phyloP scores from a whole-genome alignment of 1,140 invertebrate species.

The Polyergus mexicanus region DNA sequence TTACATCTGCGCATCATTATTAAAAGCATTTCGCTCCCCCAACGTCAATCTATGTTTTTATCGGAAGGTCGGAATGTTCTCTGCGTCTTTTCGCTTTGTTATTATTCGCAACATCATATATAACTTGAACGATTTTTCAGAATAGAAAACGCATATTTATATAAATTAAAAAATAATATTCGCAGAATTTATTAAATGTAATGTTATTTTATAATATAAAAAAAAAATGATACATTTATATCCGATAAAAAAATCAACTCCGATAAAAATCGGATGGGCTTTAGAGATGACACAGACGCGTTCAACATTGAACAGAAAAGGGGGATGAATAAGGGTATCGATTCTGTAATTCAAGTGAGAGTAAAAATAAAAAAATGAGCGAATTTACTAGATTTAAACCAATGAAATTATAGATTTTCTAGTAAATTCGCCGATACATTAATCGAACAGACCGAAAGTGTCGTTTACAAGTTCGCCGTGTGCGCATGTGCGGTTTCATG shows the following conservation, averaged over 20 bases:
- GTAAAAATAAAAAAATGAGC: too few relatives aligned
- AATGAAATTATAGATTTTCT: too few relatives aligned
- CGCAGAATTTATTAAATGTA: too few relatives aligned
- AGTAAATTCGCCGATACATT: background rate
- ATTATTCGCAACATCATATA: background rate
- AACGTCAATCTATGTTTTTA: slow-evolving; percentile 14
- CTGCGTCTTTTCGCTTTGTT: background rate
- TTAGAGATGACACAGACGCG: too few relatives aligned
- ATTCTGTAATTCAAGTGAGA: too few relatives aligned
- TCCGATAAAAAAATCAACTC: background rate
- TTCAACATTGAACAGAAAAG: background rate
- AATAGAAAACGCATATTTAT: too few relatives aligned
- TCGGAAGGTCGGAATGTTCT: slow-evolving; percentile 1
- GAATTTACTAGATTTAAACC: too few relatives aligned
- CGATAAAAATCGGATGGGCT: too few relatives aligned
- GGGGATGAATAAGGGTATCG: too few relatives aligned
- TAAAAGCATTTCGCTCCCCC: slow-evolving; percentile 73
- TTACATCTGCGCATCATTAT: slow-evolving; percentile 71
- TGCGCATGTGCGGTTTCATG: background rate
- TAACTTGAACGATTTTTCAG: background rate
- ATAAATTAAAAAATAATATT: too few relatives aligned
- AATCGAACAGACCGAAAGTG: background rate
- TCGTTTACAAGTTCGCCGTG: background rate
- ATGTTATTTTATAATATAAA: too few relatives aligned
- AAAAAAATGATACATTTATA: background rate